These are phyloP conservation scores for Orientallactaga sibirica DNA, from an alignment of 2,797 vertebrate species.

Conservation along the genomic window DNA sequence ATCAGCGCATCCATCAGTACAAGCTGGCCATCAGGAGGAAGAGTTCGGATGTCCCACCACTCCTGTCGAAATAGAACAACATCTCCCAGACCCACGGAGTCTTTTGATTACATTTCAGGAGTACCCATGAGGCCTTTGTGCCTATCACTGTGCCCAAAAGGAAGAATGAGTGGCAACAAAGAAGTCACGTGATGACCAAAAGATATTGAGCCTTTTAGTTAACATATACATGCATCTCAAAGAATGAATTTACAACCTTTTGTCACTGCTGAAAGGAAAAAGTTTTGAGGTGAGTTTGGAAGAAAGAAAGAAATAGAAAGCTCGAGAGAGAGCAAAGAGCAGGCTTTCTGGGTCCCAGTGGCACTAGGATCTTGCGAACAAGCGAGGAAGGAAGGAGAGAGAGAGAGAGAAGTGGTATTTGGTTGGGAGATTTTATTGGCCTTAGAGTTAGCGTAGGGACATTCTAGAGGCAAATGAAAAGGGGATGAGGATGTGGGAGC, in stretches of 20 bases:
- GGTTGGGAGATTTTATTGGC: too few species aligned
- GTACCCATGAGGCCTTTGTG: background rate
- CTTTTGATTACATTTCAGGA: background rate
- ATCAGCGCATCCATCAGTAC: background rate
- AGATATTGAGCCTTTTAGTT: background rate
- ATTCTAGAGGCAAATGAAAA: too few species aligned
- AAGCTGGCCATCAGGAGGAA: background rate
- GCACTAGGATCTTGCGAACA: too few species aligned
- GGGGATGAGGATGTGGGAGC: too few species aligned
- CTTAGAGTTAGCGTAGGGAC: too few species aligned
- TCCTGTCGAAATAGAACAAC: too few species aligned
- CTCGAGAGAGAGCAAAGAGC: background rate
- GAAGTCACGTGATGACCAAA: background rate
- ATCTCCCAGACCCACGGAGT: background rate
- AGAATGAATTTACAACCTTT: background rate
- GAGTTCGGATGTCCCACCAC: background rate
- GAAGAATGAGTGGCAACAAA: background rate
- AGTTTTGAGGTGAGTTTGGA: too few species aligned
- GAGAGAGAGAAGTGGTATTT: too few species aligned
- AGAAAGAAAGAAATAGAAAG: too few species aligned
- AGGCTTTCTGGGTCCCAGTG: background rate
- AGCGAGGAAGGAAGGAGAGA: too few species aligned
- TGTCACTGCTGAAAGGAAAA: too few species aligned
- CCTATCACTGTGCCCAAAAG: background rate
- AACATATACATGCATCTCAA: background rate